Evolutionary conservation across 2,113 vertebrate species (phyloP), one percentile per base, ranked within the genome.

Genomic region (Protomyctophum bolini): DNA sequence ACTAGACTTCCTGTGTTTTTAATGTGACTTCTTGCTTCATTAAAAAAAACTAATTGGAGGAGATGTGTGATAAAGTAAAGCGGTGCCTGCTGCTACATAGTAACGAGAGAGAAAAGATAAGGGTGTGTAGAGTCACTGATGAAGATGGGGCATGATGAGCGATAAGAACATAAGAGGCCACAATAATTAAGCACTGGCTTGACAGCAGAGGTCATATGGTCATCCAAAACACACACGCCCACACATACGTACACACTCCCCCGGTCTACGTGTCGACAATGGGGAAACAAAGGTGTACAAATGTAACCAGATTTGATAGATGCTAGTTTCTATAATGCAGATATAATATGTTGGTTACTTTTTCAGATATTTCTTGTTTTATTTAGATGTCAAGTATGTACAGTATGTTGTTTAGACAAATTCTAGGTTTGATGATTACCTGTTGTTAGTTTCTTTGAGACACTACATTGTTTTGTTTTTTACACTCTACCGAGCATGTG

Each of bases 1-100:
- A 58, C 75, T 64, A 54, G 69, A 72, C 70, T 71, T 50, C 55
- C 58, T 72, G 63, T 82, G 49, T 70, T 49, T 50, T 10, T 33
- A 54, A 54, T 62, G 28, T 60, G 11, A 54, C 67, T 14, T 69
- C 28, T 6, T 60, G 72, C 48, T 49, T 66, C 83, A 85, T 87
- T 86, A 84, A 84, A 74, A 59, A 59, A 57, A 65, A 4, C 48
- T 78, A 80, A 86, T 84, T 88, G 80, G 75, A 84, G 76, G 72
- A 82, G 59, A 62, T 66, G 63, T 64, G 68, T 33, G 11, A 61
- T 66, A 61, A 63, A 68, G 72, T 67, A 68, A 76, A 68, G 8
- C 52, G 49, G 49, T 55, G 61, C 33, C 21, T 49, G 58, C 48
- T 46, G 59, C 68, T 70, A 77, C 65, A 79, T 66, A 76, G 72